Evolutionary conservation across 2,797 vertebrate species (phyloP).

Genomic region (Melanotaenia nigrans): DNA sequence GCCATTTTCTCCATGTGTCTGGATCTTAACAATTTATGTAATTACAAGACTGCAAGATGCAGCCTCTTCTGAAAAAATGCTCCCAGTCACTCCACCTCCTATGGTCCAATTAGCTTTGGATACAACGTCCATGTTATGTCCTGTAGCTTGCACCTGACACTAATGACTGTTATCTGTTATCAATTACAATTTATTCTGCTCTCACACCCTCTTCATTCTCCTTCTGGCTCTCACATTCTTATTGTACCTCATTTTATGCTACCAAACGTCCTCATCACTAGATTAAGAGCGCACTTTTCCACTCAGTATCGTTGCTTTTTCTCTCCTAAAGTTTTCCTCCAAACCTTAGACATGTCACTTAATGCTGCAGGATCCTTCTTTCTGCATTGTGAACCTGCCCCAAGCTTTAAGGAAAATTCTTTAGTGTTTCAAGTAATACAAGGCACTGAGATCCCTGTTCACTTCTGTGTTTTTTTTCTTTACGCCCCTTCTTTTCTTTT

Average conservation of each 20-base stretch:
- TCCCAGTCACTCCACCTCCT: constrained; percentile 37
- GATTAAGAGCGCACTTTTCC: constrained; percentile 51
- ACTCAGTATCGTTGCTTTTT: constrained; percentile 17
- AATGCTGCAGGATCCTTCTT: constrained; percentile 62
- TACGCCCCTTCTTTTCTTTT: neutral
- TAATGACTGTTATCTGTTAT: constrained; percentile 63
- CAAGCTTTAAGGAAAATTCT: constrained; percentile 36
- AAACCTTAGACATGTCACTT: constrained; percentile 59
- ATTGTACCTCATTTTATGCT: constrained; percentile 19
- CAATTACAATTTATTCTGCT: constrained; percentile 63
- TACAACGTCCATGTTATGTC: constrained; percentile 47
- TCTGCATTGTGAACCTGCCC: constrained; percentile 46
- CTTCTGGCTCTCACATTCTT: constrained; percentile 11
- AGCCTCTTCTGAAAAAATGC: constrained; percentile 44
- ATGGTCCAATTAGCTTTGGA: constrained; percentile 58
- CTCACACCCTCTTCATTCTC: constrained; percentile 15
- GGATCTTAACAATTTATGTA: constrained; percentile 72
- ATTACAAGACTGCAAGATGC: constrained; percentile 64
- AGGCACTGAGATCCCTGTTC: constrained; percentile 42
- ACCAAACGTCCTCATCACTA: constrained; percentile 52
- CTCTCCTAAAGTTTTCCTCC: constrained; percentile 31
- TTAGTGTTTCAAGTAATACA: constrained; percentile 55
- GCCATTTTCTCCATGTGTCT: constrained; percentile 49
- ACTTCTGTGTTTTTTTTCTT: constrained; percentile 24
- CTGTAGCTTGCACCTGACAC: constrained; percentile 67